Conservation (phyloP, 2,113 vertebrate genomes). For the Vidua chalybeata region DNA sequence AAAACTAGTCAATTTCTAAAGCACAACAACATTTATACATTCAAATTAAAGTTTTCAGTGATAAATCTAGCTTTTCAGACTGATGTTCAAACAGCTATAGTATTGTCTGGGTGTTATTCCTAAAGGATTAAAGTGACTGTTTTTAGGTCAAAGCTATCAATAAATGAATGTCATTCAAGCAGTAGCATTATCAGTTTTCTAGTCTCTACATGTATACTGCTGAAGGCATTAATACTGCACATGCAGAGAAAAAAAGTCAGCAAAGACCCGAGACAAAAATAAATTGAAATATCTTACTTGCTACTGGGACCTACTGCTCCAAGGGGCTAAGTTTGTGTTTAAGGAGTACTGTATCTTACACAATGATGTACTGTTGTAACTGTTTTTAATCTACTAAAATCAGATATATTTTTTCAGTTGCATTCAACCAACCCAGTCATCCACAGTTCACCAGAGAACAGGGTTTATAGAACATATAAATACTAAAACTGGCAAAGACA, state of each 20-base stretch:
- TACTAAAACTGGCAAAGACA: background rate
- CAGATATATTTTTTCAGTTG: background rate
- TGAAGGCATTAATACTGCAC: slow-evolving; percentile 41
- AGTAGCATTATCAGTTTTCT: slow-evolving; percentile 64
- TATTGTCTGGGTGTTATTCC: slow-evolving; percentile 54
- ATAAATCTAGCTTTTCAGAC: slow-evolving; percentile 47
- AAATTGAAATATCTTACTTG: slow-evolving; percentile 12
- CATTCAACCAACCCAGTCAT: background rate
- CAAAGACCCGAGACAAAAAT: slow-evolving; percentile 27
- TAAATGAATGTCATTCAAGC: slow-evolving; percentile 85
- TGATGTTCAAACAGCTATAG: slow-evolving; percentile 51
- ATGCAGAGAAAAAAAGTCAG: background rate
- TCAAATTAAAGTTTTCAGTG: slow-evolving; percentile 54
- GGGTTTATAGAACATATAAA: background rate
- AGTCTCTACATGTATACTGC: slow-evolving; percentile 55
- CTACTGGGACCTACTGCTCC: background rate
- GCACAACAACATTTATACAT: slow-evolving; percentile 58
- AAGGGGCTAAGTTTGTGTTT: background rate
- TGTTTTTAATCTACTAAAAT: background rate
- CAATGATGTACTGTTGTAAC: background rate
- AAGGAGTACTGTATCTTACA: background rate
- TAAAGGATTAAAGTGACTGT: slow-evolving; percentile 58
- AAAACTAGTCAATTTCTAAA: slow-evolving; percentile 47
- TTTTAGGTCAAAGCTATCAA: slow-evolving; percentile 78
- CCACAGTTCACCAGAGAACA: background rate